A percentile compares a stretch with the other conserved stretches of the same genome.
phyloP scores from a whole-genome alignment of 2,113 vertebrate species.

The Leucopternis melanops region DNA sequence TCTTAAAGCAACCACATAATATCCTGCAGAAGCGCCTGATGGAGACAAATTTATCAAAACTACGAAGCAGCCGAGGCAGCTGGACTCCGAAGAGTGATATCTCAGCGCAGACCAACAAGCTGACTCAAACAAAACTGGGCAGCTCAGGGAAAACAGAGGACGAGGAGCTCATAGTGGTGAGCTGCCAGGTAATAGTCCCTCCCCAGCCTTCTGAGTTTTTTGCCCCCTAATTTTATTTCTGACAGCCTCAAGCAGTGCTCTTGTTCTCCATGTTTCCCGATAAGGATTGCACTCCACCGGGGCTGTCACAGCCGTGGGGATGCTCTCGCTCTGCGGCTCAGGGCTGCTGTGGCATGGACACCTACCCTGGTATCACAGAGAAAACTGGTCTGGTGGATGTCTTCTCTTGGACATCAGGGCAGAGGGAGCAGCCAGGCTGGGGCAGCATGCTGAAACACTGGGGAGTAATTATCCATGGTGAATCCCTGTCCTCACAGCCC shows the following conservation, averaged over 20 bases:
- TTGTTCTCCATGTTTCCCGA: background rate
- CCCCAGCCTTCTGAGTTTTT: background rate
- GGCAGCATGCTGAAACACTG: background rate
- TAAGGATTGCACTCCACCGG: fast-evolving
- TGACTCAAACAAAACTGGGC: constrained; percentile 63
- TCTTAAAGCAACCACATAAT: constrained; percentile 82
- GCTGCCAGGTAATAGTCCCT: constrained; percentile 75
- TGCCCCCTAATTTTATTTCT: background rate
- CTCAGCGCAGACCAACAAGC: constrained; percentile 43
- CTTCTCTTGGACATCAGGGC: background rate
- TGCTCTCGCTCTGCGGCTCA: background rate
- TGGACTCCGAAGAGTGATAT: constrained; percentile 63
- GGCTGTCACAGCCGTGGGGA: background rate
- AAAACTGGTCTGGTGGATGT: background rate
- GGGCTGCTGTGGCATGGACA: background rate
- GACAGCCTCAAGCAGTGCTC: background rate
- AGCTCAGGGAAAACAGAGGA: constrained; percentile 64
- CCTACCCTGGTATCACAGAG: background rate
- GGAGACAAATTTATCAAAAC: constrained; percentile 81
- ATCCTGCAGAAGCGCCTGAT: constrained; percentile 86
- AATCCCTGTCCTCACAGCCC: background rate
- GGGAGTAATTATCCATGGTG: background rate
- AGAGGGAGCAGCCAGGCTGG: background rate
- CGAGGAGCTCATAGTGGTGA: constrained; percentile 76
- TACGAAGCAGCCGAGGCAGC: constrained; percentile 68